These are phyloP conservation scores for Anomalospiza imberbis DNA, from an alignment of 2,797 vertebrate genomes.

Conservation along the genomic window DNA sequence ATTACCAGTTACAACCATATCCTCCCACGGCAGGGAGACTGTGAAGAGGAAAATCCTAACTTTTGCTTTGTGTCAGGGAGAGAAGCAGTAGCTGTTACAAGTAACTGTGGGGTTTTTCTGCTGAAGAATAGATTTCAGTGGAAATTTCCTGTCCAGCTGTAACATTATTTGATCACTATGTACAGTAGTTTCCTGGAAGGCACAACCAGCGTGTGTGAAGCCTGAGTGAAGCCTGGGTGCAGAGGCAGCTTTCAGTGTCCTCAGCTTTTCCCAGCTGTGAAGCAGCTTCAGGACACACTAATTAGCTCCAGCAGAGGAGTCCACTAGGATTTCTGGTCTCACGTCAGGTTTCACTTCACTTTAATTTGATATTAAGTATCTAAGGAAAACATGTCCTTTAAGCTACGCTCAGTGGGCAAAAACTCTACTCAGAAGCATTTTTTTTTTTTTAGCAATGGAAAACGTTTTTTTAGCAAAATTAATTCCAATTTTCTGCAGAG, in stretches of 20 bases:
- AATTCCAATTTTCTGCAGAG: neutral
- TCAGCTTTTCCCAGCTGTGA: neutral
- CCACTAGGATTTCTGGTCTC: neutral
- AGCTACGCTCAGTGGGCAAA: neutral
- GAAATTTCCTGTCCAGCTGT: neutral
- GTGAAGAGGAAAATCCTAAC: neutral
- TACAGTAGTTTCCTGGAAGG: neutral
- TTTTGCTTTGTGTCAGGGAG: neutral
- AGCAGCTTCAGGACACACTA: neutral
- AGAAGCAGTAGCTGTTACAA: neutral
- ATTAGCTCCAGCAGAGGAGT: neutral
- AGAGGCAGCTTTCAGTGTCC: neutral
- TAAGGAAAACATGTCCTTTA: neutral
- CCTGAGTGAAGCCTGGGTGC: fast-evolving
- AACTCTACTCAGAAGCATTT: neutral
- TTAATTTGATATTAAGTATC: neutral
- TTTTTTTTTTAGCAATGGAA: neutral
- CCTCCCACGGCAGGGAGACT: neutral
- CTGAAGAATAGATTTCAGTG: neutral
- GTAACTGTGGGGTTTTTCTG: neutral
- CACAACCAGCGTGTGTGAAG: neutral
- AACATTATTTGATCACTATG: neutral
- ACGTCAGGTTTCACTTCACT: neutral
- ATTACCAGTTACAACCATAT: neutral
- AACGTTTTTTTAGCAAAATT: neutral